phyloP scores from a whole-genome alignment of 1,140 invertebrate species.

The Hypsibius dujardini region DNA sequence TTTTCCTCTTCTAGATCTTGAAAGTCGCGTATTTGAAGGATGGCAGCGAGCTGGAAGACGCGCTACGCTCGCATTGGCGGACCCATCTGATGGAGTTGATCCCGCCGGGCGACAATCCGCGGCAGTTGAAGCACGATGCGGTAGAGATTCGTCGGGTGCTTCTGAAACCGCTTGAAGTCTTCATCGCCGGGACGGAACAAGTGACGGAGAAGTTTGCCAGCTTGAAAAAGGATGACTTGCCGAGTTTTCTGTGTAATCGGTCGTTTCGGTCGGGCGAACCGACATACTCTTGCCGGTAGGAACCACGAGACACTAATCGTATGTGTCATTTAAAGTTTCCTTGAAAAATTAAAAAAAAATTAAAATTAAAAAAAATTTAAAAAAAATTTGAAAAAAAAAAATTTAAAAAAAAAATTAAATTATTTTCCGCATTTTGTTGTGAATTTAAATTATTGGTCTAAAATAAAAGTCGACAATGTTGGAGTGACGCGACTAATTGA shows the following conservation, averaged over 20 bases:
- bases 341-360: too few species aligned
- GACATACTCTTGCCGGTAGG: slow-evolving; percentile 72
- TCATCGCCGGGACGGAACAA: background rate
- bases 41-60: slow-evolving; percentile 1
- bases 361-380: too few species aligned
- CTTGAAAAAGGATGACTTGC: slow-evolving; percentile 36
- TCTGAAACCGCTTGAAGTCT: slow-evolving; percentile 8
- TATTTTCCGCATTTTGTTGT: too few species aligned
- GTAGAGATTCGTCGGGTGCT: background rate
- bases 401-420: too few species aligned
- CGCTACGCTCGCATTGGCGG: background rate
- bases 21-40: too few species aligned
- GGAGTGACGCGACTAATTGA: too few species aligned
- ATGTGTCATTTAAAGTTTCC: too few species aligned
- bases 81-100: background rate
- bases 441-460: too few species aligned
- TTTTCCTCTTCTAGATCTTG: too few species aligned
- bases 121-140: background rate
- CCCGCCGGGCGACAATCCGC: background rate
- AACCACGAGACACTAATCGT: too few species aligned
- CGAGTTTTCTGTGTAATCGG: slow-evolving; percentile 70
- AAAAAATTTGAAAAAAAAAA: too few species aligned
- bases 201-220: slow-evolving; percentile 24
- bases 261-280: slow-evolving; percentile 92
- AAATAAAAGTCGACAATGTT: too few species aligned